Evolutionary conservation across 2,797 vertebrate species (phyloP).

Genomic region (Gymnoscopelus microlampas): DNA sequence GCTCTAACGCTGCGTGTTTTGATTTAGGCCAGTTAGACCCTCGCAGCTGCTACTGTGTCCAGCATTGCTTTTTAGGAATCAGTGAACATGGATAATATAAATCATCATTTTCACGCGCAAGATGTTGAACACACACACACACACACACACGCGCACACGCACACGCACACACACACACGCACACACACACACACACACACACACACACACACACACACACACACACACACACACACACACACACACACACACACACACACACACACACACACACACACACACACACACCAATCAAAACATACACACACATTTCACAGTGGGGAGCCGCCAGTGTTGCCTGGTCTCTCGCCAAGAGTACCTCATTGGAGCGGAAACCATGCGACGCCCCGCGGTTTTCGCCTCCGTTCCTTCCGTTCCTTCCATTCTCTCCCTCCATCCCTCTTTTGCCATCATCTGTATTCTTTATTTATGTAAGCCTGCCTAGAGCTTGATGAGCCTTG

Average conservation of each 20-base stretch:
- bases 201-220: neutral
- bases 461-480: slow-evolving; percentile 71
- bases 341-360: slow-evolving; percentile 13
- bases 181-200: neutral
- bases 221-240: neutral
- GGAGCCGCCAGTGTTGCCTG: slow-evolving; percentile 5
- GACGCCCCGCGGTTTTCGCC: slow-evolving; percentile 51
- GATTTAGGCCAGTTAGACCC: too few species aligned
- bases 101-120: too few species aligned
- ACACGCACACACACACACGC: neutral
- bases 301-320: neutral
- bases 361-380: slow-evolving; percentile 47
- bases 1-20: too few species aligned
- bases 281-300: neutral
- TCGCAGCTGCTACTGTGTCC: too few species aligned
- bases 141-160: too few species aligned
- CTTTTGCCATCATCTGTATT: slow-evolving; percentile 64
- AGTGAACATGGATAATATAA: too few species aligned
- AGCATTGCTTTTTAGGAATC: too few species aligned
- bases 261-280: neutral
- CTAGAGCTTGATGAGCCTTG: slow-evolving; percentile 74
- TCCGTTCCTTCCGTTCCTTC: slow-evolving; percentile 39
- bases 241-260: neutral
- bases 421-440: slow-evolving; percentile 50
- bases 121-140: too few species aligned